Evolutionary conservation across 2,888 invertebrate genomes (phyloP).

Genomic region (Nomada goodeniana): DNA sequence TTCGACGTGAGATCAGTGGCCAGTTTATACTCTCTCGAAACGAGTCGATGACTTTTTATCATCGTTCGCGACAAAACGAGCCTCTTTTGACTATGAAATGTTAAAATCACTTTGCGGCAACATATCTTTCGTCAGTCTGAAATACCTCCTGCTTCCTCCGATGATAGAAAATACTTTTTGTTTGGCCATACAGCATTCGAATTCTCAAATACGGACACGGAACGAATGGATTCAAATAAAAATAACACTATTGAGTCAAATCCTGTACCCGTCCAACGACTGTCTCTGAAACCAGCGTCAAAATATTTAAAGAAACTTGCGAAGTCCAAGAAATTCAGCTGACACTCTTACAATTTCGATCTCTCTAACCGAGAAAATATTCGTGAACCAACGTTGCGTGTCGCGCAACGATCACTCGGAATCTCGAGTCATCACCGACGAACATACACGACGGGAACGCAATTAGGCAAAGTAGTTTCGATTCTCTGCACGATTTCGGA

Average conservation of each 20-base stretch:
- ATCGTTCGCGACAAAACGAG: not conserved
- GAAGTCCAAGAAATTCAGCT: too few relatives aligned
- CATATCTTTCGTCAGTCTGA: too few relatives aligned
- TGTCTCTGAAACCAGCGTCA: too few relatives aligned
- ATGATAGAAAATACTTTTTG: too few relatives aligned
- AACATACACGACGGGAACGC: slow-evolving; percentile 36
- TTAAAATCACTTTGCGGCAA: slow-evolving; percentile 37
- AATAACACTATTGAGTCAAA: too few relatives aligned
- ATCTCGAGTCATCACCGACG: not conserved
- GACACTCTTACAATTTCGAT: not conserved
- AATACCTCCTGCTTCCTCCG: not conserved
- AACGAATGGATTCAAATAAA: not conserved
- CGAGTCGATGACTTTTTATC: slow-evolving; percentile 22
- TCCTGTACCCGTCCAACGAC: too few relatives aligned
- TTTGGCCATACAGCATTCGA: not conserved
- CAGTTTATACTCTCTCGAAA: slow-evolving; percentile 40
- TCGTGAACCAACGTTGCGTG: not conserved
- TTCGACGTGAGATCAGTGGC: slow-evolving; percentile 20
- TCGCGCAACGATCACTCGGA: not conserved
- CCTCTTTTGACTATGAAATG: slow-evolving; percentile 29
- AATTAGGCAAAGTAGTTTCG: slow-evolving; percentile 69
- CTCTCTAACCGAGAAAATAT: not conserved
- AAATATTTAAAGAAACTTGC: too few relatives aligned
- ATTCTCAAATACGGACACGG: not conserved
- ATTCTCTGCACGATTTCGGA: slow-evolving; percentile 64